A percentile compares a stretch with the other conserved stretches of the same genome.
phyloP scores from a whole-genome alignment of 2,797 vertebrate genomes.

The Gastrophryne carolinensis region DNA sequence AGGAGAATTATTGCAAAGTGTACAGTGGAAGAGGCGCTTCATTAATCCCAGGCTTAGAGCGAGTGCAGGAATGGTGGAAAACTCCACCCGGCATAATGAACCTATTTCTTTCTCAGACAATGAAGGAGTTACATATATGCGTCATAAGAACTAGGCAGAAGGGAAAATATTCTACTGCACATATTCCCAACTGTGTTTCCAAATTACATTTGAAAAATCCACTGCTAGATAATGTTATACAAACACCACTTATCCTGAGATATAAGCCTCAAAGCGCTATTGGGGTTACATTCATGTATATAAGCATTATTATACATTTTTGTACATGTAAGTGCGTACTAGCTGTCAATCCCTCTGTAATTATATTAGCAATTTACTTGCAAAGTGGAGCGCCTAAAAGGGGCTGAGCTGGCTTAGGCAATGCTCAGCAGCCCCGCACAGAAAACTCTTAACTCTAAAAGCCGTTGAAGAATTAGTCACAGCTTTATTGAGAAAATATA shows the following conservation, averaged over 20 bases:
- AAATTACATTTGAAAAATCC: slow-evolving; percentile 26
- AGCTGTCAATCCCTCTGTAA: neutral
- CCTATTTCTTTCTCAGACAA: neutral
- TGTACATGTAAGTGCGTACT: slow-evolving; percentile 7
- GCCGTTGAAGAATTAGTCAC: neutral
- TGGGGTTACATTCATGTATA: slow-evolving; percentile 1
- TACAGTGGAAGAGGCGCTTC: neutral
- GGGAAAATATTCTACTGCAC: slow-evolving; percentile 14
- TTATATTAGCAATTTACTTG: slow-evolving; percentile 34
- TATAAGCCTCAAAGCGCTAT: slow-evolving; percentile 10
- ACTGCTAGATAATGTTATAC: slow-evolving; percentile 27
- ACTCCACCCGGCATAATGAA: neutral
- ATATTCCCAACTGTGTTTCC: slow-evolving; percentile 25
- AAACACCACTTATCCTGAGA: slow-evolving; percentile 33
- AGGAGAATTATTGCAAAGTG: neutral
- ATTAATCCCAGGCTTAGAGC: neutral
- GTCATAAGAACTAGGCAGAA: neutral
- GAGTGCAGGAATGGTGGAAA: neutral
- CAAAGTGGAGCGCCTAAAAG: slow-evolving; percentile 18
- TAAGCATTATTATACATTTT: no score
- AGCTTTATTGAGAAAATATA: neutral
- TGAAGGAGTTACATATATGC: neutral
- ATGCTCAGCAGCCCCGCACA: neutral
- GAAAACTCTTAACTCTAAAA: neutral
- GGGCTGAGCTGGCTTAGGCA: neutral